A percentile compares a stretch with the other conserved stretches of the same genome.
Conservation (phyloP, 2,888 invertebrate species). For the Erpobdella octoculata region DNA sequence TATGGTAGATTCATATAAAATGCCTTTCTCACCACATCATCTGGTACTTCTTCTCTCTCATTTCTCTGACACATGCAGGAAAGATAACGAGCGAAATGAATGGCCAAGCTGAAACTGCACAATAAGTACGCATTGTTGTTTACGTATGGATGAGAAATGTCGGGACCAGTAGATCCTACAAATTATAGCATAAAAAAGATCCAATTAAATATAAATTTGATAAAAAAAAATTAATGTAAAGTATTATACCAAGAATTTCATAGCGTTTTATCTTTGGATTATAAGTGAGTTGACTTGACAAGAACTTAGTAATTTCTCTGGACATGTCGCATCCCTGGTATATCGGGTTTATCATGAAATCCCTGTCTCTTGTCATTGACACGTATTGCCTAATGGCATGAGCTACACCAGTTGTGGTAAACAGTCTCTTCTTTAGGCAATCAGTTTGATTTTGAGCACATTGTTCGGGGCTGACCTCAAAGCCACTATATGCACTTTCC, state of each 20-base stretch:
- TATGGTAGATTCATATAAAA: conserved; percentile 38
- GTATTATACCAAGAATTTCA: conserved; percentile 45
- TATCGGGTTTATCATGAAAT: conserved; percentile 39
- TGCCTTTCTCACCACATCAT: conserved; percentile 38
- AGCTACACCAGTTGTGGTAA: conserved; percentile 46
- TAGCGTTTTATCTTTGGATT: conserved; percentile 39
- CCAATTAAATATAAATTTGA: too few relatives aligned
- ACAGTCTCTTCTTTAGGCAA: conserved; percentile 28
- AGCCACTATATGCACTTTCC: conserved; percentile 41
- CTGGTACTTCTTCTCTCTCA: conserved; percentile 37
- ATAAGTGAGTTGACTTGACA: conserved; percentile 41
- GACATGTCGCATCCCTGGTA: conserved; percentile 42
- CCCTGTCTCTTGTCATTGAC: conserved; percentile 45
- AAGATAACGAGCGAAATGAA: conserved; percentile 38
- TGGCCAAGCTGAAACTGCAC: conserved; percentile 37
- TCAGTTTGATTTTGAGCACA: conserved; percentile 27
- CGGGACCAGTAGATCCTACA: conserved; percentile 39
- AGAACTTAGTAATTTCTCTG: conserved; percentile 45
- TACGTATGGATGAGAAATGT: conserved; percentile 36
- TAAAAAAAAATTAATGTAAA: neutral
- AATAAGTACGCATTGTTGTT: conserved; percentile 39
- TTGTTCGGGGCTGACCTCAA: conserved; percentile 34
- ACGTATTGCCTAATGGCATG: conserved; percentile 46
- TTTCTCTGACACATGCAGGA: conserved; percentile 35
- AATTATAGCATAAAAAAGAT: too few relatives aligned